A percentile compares a stretch with the other conserved stretches of the same genome.
phyloP scores from a whole-genome alignment of 2,113 vertebrate genomes.

The Saccopteryx bilineata region DNA sequence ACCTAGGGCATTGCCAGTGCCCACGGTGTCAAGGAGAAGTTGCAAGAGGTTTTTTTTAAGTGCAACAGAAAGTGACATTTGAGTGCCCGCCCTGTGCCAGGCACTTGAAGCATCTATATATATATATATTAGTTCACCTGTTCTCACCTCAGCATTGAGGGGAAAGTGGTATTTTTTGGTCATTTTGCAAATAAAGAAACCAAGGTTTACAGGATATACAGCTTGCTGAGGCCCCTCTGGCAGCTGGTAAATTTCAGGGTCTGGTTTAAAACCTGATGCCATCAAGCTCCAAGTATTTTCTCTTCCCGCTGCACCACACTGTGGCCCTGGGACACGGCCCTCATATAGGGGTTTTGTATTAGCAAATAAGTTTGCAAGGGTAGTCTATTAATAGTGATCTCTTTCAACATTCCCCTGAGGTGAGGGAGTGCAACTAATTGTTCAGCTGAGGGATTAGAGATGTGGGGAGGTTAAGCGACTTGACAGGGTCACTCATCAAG shows the following conservation, averaged over 20 bases:
- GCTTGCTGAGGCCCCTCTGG: background rate
- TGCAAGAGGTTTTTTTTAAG: background rate
- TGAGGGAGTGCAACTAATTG: slow-evolving; percentile 48
- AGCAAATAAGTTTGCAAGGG: slow-evolving; percentile 54
- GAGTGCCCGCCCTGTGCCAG: background rate
- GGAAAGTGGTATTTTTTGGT: background rate
- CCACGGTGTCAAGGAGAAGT: background rate
- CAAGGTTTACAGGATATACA: background rate
- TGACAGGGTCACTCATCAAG: background rate
- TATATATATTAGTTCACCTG: background rate
- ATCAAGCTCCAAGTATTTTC: background rate
- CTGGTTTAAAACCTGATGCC: background rate
- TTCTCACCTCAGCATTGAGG: background rate
- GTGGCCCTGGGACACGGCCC: background rate
- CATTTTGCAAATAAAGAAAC: slow-evolving; percentile 34
- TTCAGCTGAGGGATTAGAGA: slow-evolving; percentile 62
- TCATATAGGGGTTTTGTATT: slow-evolving; percentile 18
- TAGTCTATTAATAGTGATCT: slow-evolving; percentile 58
- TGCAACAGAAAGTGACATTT: background rate
- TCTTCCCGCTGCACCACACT: background rate
- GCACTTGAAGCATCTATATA: background rate
- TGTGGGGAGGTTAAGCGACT: slow-evolving; percentile 59
- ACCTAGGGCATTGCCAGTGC: background rate
- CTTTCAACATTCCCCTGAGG: slow-evolving; percentile 37
- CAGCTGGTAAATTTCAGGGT: background rate